Percentiles rank a stretch among this genome's conserved stretches.
Conservation (phyloP, 1,140 invertebrate species). For the Pachypeltis micranthus region DNA sequence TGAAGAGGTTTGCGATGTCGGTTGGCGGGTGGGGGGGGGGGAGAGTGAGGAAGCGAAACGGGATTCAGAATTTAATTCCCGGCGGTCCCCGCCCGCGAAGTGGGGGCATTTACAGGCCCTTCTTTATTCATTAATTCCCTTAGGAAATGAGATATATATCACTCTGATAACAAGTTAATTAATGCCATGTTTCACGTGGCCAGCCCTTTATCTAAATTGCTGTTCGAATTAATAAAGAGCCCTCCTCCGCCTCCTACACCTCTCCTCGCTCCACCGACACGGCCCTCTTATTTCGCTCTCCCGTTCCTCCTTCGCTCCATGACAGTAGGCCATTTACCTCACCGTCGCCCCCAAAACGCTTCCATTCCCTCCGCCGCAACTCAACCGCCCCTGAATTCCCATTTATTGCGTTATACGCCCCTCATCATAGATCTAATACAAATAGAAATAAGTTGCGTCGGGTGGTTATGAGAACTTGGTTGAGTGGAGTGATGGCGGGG, state of each 20-base stretch:
- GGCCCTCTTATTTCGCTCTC: too few relatives aligned
- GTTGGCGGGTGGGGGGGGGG: background rate
- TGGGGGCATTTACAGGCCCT: constrained; percentile 15
- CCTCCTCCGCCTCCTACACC: background rate
- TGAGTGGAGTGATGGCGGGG: too few relatives aligned
- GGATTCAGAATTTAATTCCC: constrained; percentile 14
- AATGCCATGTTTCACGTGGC: constrained; percentile 19
- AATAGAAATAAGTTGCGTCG: background rate
- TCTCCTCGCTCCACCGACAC: background rate
- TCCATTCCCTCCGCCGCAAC: background rate
- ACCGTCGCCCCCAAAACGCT: background rate
- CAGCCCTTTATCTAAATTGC: constrained; percentile 22
- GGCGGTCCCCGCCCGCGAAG: background rate
- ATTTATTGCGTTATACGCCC: constrained; percentile 7
- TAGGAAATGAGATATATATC: constrained; percentile 23
- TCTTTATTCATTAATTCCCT: constrained; percentile 17
- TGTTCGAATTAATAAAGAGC: constrained; percentile 21
- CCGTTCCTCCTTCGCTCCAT: background rate
- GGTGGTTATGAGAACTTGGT: too few relatives aligned
- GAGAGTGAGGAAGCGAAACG: too few relatives aligned
- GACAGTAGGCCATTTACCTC: background rate
- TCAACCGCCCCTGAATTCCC: too few relatives aligned
- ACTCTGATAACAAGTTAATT: constrained; percentile 22
- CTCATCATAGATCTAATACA: background rate
- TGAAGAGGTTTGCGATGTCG: too few relatives aligned